Evolutionary conservation across 2,888 invertebrate species (phyloP).

Genomic region (Campoplex capitator): DNA sequence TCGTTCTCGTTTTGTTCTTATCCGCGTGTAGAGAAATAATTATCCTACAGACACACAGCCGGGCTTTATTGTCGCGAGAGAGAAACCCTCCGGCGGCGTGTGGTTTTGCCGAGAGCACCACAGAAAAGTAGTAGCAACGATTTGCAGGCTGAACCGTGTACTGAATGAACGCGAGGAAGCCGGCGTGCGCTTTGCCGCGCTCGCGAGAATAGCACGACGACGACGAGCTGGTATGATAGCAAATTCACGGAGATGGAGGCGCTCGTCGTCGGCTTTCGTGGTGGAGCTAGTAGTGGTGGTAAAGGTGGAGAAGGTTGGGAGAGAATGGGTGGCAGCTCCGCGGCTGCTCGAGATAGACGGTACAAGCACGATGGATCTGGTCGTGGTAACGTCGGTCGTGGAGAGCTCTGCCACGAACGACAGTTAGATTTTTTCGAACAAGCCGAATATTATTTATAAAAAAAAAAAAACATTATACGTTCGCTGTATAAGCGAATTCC

Average conservation of each 20-base stretch:
- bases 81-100: constrained; percentile 29
- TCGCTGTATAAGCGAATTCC: background rate
- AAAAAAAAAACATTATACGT: constrained; percentile 40
- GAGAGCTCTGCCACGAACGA: constrained; percentile 56
- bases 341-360: constrained; percentile 59
- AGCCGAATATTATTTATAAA: constrained; percentile 48
- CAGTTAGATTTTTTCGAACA: constrained; percentile 57
- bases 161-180: constrained; percentile 68
- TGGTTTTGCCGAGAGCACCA: constrained; percentile 51
- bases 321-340: constrained; percentile 57
- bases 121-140: constrained; percentile 62
- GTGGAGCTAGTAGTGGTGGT: constrained; percentile 50
- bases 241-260: constrained; percentile 53
- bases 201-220: constrained; percentile 57
- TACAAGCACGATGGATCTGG: constrained; percentile 21
- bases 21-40: background rate
- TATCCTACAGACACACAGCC: background rate
- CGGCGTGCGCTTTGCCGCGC: constrained; percentile 69
- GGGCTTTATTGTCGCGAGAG: constrained; percentile 4
- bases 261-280: constrained; percentile 24
- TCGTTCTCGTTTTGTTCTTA: background rate
- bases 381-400: constrained; percentile 22
- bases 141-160: constrained; percentile 66
- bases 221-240: constrained; percentile 52
- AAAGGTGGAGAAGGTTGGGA: constrained; percentile 36